Percentiles rank a stretch among this genome's conserved stretches.
Conservation (phyloP, 2,797 vertebrate species). For the Erethizon dorsatum region DNA sequence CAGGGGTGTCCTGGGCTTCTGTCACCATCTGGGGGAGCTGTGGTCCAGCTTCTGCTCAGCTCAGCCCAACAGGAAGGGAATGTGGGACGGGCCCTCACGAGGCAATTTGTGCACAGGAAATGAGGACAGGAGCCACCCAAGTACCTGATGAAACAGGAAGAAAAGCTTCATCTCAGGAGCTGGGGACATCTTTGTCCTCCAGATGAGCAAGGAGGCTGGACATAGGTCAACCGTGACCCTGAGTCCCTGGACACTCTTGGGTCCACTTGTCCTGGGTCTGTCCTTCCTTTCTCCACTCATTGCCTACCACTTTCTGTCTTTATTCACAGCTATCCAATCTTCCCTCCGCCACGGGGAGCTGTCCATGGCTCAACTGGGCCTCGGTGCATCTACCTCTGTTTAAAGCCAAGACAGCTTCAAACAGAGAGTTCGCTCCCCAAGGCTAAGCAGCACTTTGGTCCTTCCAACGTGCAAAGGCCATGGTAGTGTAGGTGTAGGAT, state of each 20-base stretch:
- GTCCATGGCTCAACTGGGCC: neutral
- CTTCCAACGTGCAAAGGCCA: neutral
- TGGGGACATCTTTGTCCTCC: neutral
- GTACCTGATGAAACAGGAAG: neutral
- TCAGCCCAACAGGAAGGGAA: neutral
- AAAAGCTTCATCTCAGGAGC: neutral
- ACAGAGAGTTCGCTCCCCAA: neutral
- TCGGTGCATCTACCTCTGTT: neutral
- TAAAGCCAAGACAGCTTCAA: neutral
- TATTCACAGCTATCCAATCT: neutral
- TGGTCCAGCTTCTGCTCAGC: neutral
- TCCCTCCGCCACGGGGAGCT: neutral
- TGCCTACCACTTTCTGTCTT: neutral
- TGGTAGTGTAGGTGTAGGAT: rapidly evolving
- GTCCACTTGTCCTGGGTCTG: neutral
- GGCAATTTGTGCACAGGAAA: neutral
- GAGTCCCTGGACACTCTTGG: rapidly evolving
- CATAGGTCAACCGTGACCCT: rapidly evolving
- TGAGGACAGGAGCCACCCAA: neutral
- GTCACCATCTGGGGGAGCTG: rapidly evolving
- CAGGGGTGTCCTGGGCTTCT: rapidly evolving
- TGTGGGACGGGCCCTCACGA: neutral
- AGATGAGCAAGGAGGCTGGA: neutral
- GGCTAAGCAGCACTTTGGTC: neutral
- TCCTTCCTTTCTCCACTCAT: neutral